Conservation (phyloP, 2,797 vertebrate genomes). For the Pempheris klunzingeri region DNA sequence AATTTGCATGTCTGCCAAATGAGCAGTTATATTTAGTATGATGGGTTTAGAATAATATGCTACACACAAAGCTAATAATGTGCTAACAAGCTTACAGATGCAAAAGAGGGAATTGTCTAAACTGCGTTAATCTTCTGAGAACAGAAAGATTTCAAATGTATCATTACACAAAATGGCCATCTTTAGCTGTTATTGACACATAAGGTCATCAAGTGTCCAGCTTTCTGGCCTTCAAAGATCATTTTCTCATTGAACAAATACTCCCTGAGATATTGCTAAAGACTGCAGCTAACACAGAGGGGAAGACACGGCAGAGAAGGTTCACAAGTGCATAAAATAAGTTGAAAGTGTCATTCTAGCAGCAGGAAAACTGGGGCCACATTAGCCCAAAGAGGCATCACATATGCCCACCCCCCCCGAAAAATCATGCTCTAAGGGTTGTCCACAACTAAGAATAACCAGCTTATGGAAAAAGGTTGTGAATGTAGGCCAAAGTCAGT, state of each 20-base stretch:
- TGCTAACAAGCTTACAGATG: not conserved
- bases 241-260: not conserved
- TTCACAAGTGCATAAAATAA: not conserved
- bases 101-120: not conserved
- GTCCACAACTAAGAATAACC: conserved; percentile 40
- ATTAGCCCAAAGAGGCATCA: not conserved
- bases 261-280: not conserved
- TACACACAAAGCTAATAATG: not conserved
- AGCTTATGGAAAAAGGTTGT: conserved; percentile 33
- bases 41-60: conserved; percentile 5
- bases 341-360: not conserved
- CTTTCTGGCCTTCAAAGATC: not conserved
- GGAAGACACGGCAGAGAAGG: not conserved
- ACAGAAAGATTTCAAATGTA: not conserved
- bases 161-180: conserved; percentile 20
- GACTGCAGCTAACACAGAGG: not conserved
- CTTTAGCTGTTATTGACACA: conserved; percentile 22
- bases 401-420: not conserved
- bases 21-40: conserved; percentile 4
- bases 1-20: not conserved
- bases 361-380: not conserved
- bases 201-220: conserved; percentile 13
- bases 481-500: conserved; percentile 70
- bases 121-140: not conserved
- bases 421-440: conserved; percentile 11